Evolutionary conservation across 2,113 vertebrate genomes (phyloP).

Genomic region (Laticauda laticaudata): DNA sequence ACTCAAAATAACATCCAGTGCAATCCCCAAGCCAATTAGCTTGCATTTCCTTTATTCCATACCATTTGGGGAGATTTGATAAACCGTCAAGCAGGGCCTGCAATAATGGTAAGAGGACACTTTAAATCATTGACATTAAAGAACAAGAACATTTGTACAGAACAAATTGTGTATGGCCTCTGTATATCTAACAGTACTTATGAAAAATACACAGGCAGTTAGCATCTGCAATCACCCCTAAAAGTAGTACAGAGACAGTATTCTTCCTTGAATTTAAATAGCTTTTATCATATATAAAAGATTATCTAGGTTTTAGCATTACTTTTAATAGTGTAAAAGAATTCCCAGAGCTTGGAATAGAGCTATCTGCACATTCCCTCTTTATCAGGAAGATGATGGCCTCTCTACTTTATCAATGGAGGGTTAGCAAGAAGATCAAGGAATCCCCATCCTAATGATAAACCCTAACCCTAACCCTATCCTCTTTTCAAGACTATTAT

Average conservation of each 20-base stretch:
- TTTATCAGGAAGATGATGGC: not conserved
- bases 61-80: conserved; percentile 91
- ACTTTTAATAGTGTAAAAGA: not conserved
- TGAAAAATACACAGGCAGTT: not conserved
- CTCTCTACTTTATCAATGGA: not conserved
- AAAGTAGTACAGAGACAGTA: not conserved
- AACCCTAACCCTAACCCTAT: not conserved
- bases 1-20: conserved; percentile 87
- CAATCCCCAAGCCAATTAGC: conserved; percentile 98
- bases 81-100: conserved; percentile 88
- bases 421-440: not conserved
- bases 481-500: not conserved
- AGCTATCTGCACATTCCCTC: not conserved
- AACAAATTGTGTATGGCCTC: not conserved
- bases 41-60: conserved; percentile 96
- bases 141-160: not conserved
- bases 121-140: not conserved
- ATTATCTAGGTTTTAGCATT: not conserved
- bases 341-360: not conserved
- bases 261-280: not conserved
- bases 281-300: not conserved
- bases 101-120: conserved; percentile 17
- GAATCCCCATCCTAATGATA: not conserved
- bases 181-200: not conserved
- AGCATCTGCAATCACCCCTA: not conserved